These are phyloP conservation scores for Oryzias sinensis DNA, from an alignment of 2,797 vertebrate species.

Conservation along the genomic window DNA sequence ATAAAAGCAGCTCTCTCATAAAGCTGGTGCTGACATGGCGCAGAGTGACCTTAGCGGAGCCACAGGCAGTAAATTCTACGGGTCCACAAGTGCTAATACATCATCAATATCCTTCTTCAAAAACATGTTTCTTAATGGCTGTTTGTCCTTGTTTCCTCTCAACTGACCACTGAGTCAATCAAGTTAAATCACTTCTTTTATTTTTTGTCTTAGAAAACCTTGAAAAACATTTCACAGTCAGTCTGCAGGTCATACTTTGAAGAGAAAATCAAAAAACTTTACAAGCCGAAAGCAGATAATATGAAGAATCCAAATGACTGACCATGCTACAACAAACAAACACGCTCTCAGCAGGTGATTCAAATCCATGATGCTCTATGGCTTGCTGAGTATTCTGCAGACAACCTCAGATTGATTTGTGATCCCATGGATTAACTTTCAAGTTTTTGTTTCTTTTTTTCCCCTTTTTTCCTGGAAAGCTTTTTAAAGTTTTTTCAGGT, in stretches of 20 bases:
- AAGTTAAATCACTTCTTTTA: slow-evolving; percentile 8
- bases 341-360: slow-evolving; percentile 28
- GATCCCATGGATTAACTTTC: slow-evolving; percentile 65
- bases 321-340: slow-evolving; percentile 27
- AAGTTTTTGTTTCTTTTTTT: slow-evolving; percentile 15
- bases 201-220: slow-evolving; percentile 12
- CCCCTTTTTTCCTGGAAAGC: slow-evolving; percentile 3
- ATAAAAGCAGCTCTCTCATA: slow-evolving; percentile 7
- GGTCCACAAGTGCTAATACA: slow-evolving; percentile 25
- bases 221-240: slow-evolving; percentile 24
- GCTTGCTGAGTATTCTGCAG: slow-evolving; percentile 34
- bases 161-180: slow-evolving; percentile 23
- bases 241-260: slow-evolving; percentile 14
- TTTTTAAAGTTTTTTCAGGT: slow-evolving; percentile 39
- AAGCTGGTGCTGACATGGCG: slow-evolving; percentile 3
- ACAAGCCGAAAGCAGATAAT: slow-evolving; percentile 6
- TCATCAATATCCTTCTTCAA: slow-evolving; percentile 10
- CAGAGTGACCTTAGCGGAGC: slow-evolving; percentile 1
- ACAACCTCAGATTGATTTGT: slow-evolving; percentile 44
- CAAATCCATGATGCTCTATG: slow-evolving; percentile 43
- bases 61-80: background rate
- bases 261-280: slow-evolving; percentile 11
- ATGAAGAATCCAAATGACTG: slow-evolving; percentile 33
- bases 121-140: background rate
- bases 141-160: background rate